A percentile compares a stretch with the other conserved stretches of the same genome.
These are phyloP conservation scores for Epirrhoe tristata DNA, from an alignment of 2,888 invertebrate species.

Conservation along the genomic window DNA sequence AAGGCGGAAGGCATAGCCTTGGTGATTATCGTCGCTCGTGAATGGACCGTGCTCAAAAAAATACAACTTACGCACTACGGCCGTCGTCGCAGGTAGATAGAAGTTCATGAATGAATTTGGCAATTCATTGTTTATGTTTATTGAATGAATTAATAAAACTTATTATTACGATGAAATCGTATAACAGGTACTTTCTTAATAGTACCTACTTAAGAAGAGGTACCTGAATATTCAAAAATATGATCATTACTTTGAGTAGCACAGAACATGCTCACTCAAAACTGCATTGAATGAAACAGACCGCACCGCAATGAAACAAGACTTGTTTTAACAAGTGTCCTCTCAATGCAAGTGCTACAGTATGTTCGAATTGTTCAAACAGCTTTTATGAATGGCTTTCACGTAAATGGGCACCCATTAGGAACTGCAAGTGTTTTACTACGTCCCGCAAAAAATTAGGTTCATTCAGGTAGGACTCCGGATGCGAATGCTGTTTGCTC, in stretches of 20 bases:
- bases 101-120: constrained; percentile 63
- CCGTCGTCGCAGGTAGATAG: constrained; percentile 64
- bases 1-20: constrained; percentile 69
- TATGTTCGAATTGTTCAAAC: constrained; percentile 29
- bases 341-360: constrained; percentile 29
- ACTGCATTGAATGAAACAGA: constrained; percentile 13
- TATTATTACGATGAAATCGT: background rate
- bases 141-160: constrained; percentile 9
- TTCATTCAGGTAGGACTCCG: constrained; percentile 66
- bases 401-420: constrained; percentile 70
- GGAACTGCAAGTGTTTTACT: constrained; percentile 76
- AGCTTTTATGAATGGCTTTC: constrained; percentile 59
- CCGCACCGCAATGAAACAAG: constrained; percentile 46
- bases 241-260: background rate
- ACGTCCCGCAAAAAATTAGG: constrained; percentile 62
- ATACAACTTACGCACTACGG: constrained; percentile 72
- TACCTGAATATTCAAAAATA: background rate
- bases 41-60: constrained; percentile 66
- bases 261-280: background rate
- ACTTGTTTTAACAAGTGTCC: constrained; percentile 56
- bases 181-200: background rate
- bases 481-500: constrained; percentile 72
- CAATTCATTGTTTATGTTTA: constrained; percentile 47
- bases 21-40: constrained; percentile 65
- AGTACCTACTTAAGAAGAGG: too few relatives aligned